Conservation (phyloP, 1,140 invertebrate species). For the Bathynomus jamesi region DNA sequence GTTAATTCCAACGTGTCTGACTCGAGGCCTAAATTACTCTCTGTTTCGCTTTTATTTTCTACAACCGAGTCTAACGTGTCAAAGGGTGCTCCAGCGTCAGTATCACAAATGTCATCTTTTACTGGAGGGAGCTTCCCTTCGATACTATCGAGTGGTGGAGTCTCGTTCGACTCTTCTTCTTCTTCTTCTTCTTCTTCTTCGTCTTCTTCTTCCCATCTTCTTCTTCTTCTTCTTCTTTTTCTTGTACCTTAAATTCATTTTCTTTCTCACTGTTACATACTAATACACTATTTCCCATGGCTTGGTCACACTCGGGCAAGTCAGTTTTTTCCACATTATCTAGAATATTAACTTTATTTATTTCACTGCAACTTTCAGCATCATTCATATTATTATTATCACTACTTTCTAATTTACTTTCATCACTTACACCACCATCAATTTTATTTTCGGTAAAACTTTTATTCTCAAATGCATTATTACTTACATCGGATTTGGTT, state of each 20-base stretch:
- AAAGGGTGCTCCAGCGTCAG: no score
- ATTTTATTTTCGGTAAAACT: no score
- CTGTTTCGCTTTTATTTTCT: background rate
- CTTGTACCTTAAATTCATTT: no score
- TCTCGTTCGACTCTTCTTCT: background rate
- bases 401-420: background rate
- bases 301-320: background rate
- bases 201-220: no score
- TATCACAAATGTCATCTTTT: no score
- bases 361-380: background rate
- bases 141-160: background rate
- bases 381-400: background rate
- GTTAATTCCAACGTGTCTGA: background rate
- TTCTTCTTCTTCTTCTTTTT: no score
- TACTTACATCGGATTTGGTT: conserved; percentile 3
- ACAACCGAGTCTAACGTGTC: background rate
- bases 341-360: conserved; percentile 6
- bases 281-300: background rate
- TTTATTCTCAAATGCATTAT: conserved; percentile 5
- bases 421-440: background rate
- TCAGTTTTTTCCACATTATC: background rate
- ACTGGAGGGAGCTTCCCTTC: no score
- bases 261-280: no score
- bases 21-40: background rate
- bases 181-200: background rate